Conservation (phyloP, 2,797 vertebrate species). For the Syngnathus acus region DNA sequence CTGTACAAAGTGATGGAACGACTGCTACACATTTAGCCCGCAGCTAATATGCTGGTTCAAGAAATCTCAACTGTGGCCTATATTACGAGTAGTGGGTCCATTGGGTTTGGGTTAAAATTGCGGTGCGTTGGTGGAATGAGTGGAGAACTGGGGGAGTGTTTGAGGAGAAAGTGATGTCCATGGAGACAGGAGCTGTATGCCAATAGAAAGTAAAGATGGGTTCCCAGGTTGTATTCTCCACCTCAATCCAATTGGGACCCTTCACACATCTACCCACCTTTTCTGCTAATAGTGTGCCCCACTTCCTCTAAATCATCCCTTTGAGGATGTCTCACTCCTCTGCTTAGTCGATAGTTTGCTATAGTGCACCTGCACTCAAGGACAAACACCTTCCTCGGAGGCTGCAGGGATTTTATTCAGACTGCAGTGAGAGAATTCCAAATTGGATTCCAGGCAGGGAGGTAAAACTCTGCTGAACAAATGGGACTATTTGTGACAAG, state of each 20-base stretch:
- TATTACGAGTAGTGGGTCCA: not conserved
- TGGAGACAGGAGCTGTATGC: slow-evolving; percentile 18
- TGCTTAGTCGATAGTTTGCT: slow-evolving; percentile 20
- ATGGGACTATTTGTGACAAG: slow-evolving; percentile 9
- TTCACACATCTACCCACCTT: slow-evolving; percentile 4
- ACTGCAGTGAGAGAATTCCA: slow-evolving; percentile 34
- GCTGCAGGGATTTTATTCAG: slow-evolving; percentile 36
- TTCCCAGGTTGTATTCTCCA: slow-evolving; percentile 15
- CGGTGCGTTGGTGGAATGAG: not conserved
- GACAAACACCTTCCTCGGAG: slow-evolving; percentile 34
- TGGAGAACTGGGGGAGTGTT: not conserved
- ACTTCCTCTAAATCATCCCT: slow-evolving; percentile 6
- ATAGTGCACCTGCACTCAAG: slow-evolving; percentile 37
- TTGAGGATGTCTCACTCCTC: slow-evolving; percentile 10
- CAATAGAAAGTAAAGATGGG: slow-evolving; percentile 30
- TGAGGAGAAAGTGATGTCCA: slow-evolving; percentile 23
- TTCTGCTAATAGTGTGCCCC: not conserved
- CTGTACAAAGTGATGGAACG: not conserved
- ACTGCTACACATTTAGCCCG: not conserved
- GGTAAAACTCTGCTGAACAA: slow-evolving; percentile 19
- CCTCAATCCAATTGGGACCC: not conserved
- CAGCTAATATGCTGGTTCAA: not conserved
- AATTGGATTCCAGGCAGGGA: slow-evolving; percentile 24
- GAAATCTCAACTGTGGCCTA: not conserved
- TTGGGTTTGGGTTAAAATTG: not conserved